phyloP scores from a whole-genome alignment of 1,140 invertebrate species.

The Bombus polaris region DNA sequence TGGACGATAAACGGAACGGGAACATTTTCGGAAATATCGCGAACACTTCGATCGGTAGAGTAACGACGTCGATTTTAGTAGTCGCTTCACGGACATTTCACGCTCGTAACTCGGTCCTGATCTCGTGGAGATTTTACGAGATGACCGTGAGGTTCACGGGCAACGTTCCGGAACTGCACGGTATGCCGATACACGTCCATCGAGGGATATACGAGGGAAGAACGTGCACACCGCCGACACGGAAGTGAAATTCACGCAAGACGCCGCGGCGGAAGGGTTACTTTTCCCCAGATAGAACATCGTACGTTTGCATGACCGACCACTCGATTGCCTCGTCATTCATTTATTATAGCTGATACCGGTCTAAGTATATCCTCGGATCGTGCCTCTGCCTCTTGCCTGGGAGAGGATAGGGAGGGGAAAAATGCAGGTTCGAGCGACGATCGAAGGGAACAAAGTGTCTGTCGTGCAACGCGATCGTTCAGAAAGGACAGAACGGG shows the following conservation, averaged over 20 bases:
- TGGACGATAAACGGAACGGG: background rate
- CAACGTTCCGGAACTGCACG: background rate
- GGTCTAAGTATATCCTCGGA: slow-evolving; percentile 39
- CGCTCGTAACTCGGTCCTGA: background rate
- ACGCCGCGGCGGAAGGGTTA: slow-evolving; percentile 11
- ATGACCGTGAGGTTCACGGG: background rate
- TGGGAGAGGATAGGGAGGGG: background rate
- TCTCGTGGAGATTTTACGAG: slow-evolving; percentile 34
- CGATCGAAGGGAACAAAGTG: background rate
- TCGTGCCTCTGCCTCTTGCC: slow-evolving; percentile 15
- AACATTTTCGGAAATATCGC: background rate
- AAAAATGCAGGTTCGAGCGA: slow-evolving; percentile 21
- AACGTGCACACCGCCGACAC: slow-evolving; percentile 8
- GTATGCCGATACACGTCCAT: slow-evolving; percentile 30
- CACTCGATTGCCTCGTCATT: slow-evolving; percentile 23
- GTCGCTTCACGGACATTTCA: background rate
- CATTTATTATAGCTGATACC: slow-evolving; percentile 46
- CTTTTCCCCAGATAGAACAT: background rate
- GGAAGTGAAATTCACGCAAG: slow-evolving; percentile 43
- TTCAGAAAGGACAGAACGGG: background rate
- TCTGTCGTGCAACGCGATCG: slow-evolving; percentile 20
- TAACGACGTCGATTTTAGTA: slow-evolving; percentile 12
- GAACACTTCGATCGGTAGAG: background rate
- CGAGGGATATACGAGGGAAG: slow-evolving; percentile 4
- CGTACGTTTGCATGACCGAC: slow-evolving; percentile 47